Conservation (phyloP, 1,140 invertebrate species). For the Myzus persicae region DNA sequence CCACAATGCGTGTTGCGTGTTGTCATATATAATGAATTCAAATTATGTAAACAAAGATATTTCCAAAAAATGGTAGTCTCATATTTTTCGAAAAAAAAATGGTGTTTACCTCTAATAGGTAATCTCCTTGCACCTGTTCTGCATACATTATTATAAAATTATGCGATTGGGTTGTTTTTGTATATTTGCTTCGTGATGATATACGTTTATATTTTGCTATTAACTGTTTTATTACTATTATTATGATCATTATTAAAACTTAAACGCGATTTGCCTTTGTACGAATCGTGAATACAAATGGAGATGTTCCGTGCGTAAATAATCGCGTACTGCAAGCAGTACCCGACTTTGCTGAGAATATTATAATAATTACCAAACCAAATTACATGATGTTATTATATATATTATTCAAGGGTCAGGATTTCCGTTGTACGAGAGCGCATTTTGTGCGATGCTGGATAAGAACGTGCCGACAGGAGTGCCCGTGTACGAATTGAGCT, state of each 20-base stretch:
- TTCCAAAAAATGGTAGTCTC: no score
- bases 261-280: background rate
- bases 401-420: constrained; percentile 60
- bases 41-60: no score
- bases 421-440: constrained; percentile 69
- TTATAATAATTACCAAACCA: constrained; percentile 12
- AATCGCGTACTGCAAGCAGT: background rate
- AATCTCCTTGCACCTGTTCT: no score
- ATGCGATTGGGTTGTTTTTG: background rate
- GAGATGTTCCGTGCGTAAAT: background rate
- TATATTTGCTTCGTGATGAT: background rate
- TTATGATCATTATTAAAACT: background rate
- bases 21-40: no score
- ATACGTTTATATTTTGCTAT: background rate
- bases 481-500: constrained; percentile 82
- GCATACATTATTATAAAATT: no score
- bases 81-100: background rate
- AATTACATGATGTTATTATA: background rate
- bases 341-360: background rate
- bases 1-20: no score
- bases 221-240: background rate
- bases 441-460: constrained; percentile 77
- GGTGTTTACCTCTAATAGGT: no score
- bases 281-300: background rate
- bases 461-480: constrained; percentile 68